phyloP scores from a whole-genome alignment of 1,140 invertebrate species.

The Eulimnadia texana region DNA sequence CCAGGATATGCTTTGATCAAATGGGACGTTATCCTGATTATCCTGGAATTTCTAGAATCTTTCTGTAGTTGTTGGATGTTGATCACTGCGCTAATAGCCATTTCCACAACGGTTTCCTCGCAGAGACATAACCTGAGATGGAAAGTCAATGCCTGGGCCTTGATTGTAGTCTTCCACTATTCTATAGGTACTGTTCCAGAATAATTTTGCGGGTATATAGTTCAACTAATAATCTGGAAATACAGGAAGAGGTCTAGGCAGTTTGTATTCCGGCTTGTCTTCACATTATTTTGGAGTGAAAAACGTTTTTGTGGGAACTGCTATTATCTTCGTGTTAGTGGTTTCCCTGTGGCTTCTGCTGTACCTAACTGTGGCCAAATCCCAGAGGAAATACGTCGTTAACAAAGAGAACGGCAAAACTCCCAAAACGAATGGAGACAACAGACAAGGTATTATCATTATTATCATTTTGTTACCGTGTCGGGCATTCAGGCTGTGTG shows the following conservation, averaged over 20 bases:
- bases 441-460: too few relatives aligned
- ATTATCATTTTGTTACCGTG: too few relatives aligned
- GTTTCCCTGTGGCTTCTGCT: neutral
- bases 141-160: slow-evolving; percentile 14
- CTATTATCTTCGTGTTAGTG: neutral
- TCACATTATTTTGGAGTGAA: neutral
- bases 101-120: neutral
- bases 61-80: slow-evolving; percentile 11
- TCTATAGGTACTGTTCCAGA: slow-evolving; percentile 11
- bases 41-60: slow-evolving; percentile 8
- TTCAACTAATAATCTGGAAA: too few relatives aligned
- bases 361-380: neutral
- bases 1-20: slow-evolving; percentile 10
- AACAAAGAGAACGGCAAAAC: neutral
- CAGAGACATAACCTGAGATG: neutral
- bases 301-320: neutral
- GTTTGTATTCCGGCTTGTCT: neutral
- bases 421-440: too few relatives aligned
- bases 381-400: neutral
- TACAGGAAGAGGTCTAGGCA: neutral
- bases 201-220: too few relatives aligned
- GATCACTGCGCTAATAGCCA: slow-evolving; percentile 1
- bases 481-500: too few relatives aligned
- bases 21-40: neutral
- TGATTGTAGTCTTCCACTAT: slow-evolving; percentile 11